phyloP scores from a whole-genome alignment of 2,113 vertebrate species.

The Penelope pileata region DNA sequence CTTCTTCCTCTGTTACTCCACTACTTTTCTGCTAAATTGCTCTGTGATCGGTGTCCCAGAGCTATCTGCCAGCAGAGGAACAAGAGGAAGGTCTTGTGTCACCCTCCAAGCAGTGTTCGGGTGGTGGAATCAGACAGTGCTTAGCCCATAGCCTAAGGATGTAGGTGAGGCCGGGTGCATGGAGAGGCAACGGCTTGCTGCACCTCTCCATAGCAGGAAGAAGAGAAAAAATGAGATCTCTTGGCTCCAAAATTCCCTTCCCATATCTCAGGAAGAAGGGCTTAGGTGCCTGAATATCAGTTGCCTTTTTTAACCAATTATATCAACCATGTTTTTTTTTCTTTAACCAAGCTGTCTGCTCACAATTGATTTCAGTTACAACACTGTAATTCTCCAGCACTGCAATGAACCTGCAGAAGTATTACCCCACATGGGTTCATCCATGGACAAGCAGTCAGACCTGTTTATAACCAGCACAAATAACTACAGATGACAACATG shows the following conservation, averaged over 20 bases:
- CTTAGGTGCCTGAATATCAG: not conserved
- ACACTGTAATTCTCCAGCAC: not conserved
- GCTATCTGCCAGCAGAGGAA: not conserved
- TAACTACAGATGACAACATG: not conserved
- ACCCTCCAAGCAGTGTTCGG: not conserved
- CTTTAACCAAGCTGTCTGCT: not conserved
- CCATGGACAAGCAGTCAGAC: too few species aligned
- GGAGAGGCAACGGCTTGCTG: not conserved
- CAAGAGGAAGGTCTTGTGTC: not conserved
- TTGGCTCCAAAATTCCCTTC: not conserved
- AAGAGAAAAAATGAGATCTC: not conserved
- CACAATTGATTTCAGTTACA: not conserved
- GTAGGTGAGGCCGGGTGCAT: not conserved
- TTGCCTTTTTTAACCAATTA: not conserved
- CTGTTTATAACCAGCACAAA: not conserved
- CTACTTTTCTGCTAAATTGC: not conserved
- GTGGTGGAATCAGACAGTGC: not conserved
- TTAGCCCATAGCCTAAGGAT: not conserved
- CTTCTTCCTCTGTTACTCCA: not conserved
- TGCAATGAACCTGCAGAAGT: not conserved
- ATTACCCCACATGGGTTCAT: not conserved
- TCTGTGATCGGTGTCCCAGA: not conserved
- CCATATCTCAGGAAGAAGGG: not conserved
- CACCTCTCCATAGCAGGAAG: not conserved
- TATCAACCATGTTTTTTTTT: not conserved